A percentile compares a stretch with the other conserved stretches of the same genome.
Evolutionary conservation across 2,113 vertebrate genomes (phyloP).

Genomic region (Siniperca knerii): DNA sequence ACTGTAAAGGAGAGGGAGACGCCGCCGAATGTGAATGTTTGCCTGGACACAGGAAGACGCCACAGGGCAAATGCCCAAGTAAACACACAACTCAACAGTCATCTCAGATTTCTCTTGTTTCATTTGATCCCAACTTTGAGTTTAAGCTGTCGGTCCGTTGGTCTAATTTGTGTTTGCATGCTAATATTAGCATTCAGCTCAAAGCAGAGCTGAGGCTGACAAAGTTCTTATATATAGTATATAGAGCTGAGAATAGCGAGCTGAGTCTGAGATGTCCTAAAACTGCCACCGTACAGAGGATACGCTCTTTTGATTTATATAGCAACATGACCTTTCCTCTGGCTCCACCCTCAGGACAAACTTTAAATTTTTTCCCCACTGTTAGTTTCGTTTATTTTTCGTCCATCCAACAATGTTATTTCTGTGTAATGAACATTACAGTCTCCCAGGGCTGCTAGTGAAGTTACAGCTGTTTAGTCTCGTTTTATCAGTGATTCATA

Average conservation of each 20-base stretch:
- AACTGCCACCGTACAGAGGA: not conserved
- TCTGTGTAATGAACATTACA: not conserved
- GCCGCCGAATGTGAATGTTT: conserved; percentile 86
- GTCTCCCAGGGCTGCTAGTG: too few relatives aligned
- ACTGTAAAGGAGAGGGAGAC: conserved; percentile 83
- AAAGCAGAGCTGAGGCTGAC: not conserved
- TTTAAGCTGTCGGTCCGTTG: not conserved
- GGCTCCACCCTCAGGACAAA: not conserved
- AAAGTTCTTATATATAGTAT: not conserved
- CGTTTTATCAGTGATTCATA: not conserved
- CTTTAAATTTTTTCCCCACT: not conserved
- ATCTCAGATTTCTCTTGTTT: not conserved
- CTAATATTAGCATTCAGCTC: not conserved
- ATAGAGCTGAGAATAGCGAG: not conserved
- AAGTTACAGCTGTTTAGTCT: too few relatives aligned
- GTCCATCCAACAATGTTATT: not conserved
- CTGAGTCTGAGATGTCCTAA: not conserved
- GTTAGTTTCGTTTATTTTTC: not conserved
- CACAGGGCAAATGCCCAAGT: conserved; percentile 70
- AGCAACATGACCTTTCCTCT: not conserved
- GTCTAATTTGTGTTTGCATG: not conserved
- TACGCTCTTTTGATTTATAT: not conserved
- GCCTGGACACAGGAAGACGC: conserved; percentile 81
- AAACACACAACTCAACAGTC: conserved; percentile 17
- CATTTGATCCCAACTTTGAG: not conserved